Evolutionary conservation across 2,113 vertebrate genomes (phyloP).

Genomic region (Tachysurus fulvidraco): DNA sequence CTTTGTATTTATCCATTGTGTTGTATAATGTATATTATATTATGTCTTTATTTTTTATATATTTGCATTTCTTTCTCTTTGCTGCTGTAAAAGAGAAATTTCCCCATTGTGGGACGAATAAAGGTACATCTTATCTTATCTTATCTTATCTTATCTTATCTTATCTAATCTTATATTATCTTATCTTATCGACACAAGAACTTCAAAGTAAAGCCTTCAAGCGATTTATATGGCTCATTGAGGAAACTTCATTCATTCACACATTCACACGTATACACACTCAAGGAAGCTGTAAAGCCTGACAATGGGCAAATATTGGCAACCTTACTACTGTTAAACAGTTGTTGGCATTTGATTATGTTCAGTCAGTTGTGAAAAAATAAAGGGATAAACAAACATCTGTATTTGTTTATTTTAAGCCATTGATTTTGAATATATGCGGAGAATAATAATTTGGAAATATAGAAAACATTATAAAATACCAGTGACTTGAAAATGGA

Average conservation of each 20-base stretch:
- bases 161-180: too few relatives aligned
- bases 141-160: too few relatives aligned
- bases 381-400: conserved; percentile 2
- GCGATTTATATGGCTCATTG: conserved; percentile 72
- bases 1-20: too few relatives aligned
- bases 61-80: too few relatives aligned
- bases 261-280: not conserved
- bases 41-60: too few relatives aligned
- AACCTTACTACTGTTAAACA: conserved; percentile 65
- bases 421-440: not conserved
- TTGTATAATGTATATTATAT: too few relatives aligned
- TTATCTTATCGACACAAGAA: conserved; percentile 43
- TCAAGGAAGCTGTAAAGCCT: conserved; percentile 46
- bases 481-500: not conserved
- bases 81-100: too few relatives aligned
- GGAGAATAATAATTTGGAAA: not conserved
- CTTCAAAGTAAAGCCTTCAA: conserved; percentile 68
- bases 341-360: conserved; percentile 62
- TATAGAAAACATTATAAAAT: not conserved
- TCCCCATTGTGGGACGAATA: too few relatives aligned
- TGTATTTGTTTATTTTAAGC: not conserved
- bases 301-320: conserved; percentile 70
- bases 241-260: conserved; percentile 66
- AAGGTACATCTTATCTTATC: too few relatives aligned
- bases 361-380: conserved; percentile 16